phyloP scores from a whole-genome alignment of 2,797 vertebrate species.

The Gadopsis bispinosus region DNA sequence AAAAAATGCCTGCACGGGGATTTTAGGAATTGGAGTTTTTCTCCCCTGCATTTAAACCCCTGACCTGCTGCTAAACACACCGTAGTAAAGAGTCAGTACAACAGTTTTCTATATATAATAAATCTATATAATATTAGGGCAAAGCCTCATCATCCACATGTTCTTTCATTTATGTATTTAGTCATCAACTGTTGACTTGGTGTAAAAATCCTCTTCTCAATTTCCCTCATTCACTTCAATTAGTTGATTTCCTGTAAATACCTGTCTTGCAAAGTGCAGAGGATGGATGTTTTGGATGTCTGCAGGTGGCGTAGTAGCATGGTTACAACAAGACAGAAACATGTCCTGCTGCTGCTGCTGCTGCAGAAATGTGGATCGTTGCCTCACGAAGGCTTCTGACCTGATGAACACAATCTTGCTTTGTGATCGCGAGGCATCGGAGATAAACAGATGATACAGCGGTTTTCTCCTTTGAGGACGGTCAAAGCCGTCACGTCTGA shows the following conservation, averaged over 20 bases:
- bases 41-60: conserved; percentile 24
- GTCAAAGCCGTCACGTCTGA: neutral
- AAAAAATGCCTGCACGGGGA: conserved; percentile 56
- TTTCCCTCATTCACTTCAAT: neutral
- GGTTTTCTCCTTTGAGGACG: no score
- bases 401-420: no score
- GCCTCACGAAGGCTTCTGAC: no score
- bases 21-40: conserved; percentile 54
- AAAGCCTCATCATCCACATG: neutral
- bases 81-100: neutral
- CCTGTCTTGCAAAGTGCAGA: neutral
- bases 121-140: neutral
- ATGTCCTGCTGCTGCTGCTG: neutral
- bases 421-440: no score
- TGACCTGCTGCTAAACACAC: conserved; percentile 19
- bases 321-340: neutral
- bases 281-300: neutral
- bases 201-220: neutral
- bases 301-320: neutral
- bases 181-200: neutral
- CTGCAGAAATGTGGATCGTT: neutral
- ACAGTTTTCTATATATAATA: neutral
- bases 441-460: no score
- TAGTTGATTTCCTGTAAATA: neutral
- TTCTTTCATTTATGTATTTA: neutral